Evolutionary conservation across 2,888 invertebrate species (phyloP), one percentile per base, ranked within the genome.

Genomic region (Cryptus armator): DNA sequence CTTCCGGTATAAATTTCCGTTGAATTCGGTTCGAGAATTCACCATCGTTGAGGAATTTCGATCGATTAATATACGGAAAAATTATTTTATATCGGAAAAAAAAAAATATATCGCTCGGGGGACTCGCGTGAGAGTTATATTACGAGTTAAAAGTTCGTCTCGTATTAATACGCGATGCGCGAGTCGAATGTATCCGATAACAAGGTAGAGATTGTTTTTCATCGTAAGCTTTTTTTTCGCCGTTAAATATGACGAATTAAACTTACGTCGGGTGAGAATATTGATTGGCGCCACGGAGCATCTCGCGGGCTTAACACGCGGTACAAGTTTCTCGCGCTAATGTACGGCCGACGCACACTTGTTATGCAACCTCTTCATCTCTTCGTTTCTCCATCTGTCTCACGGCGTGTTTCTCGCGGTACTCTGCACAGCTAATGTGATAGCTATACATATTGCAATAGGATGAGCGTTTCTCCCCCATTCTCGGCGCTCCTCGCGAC

Each of bases 361-460:
- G 10, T 56, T 24, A 19, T 10, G 24, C 10, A 37, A 37, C 6
- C 24, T 24, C 56, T 12, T 10, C 24, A 9, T 56, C 56, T 10
- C 24, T 24, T 56, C 56, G 56, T 56, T 56, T 56, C 56, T 56
- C 56, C 56, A 56, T 56, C 56, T 56, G 24, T 56, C 56, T 56
- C 56, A 19, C 56, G 24, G 56, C 24, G 12, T 19, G 12, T 24
- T 24, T 24, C 56, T 19, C 24, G 6, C 56, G 56, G 56, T 56
- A 10, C 19, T 56, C 56, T 9, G 24, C 56, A 24, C 19, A 24
- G 56, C 24, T 48, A 70, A 53, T 32, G 51, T 32, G 16, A 32
- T 32, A 10, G 12, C 16, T 9, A 9, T 32, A 51, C n/a, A 29
- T 29, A n/a, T n/a, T 29, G 70, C 48, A 24, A 56, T 16, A 32